Conservation (phyloP, 2,888 invertebrate genomes). For the Mesorhabditis sp. region DNA sequence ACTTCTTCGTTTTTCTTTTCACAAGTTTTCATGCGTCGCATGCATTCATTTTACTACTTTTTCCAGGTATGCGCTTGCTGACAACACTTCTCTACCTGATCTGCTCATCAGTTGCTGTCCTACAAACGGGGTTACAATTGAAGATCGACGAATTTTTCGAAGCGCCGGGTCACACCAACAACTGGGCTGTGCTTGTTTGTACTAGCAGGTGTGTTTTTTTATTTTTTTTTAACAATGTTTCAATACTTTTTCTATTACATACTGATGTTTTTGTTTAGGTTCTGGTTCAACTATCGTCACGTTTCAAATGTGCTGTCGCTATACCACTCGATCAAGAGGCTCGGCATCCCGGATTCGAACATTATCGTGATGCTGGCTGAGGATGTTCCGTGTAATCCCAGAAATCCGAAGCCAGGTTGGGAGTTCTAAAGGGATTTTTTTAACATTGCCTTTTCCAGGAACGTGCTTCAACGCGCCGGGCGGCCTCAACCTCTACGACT, state of each 20-base stretch:
- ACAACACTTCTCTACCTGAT: no score
- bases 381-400: slow-evolving; percentile 97
- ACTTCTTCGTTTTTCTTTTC: no score
- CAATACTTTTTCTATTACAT: slow-evolving; percentile 58
- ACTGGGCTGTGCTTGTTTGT: slow-evolving; percentile 98
- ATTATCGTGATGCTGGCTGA: slow-evolving; percentile 99
- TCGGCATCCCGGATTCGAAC: slow-evolving; percentile 96
- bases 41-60: no score
- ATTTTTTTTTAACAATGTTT: no score
- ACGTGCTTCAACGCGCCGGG: slow-evolving; percentile 96
- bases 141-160: slow-evolving; percentile 42
- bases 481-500: slow-evolving; percentile 96
- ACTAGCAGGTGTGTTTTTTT: slow-evolving; percentile 59
- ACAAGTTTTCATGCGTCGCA: no score
- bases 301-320: slow-evolving; percentile 97
- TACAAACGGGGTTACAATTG: slow-evolving; percentile 42
- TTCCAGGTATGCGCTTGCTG: no score
- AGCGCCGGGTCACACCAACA: slow-evolving; percentile 77
- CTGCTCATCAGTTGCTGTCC: slow-evolving; percentile 8
- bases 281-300: slow-evolving; percentile 99
- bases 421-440: not conserved
- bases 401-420: slow-evolving; percentile 82
- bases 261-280: slow-evolving; percentile 83
- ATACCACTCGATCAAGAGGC: slow-evolving; percentile 90
- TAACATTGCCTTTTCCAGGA: slow-evolving; percentile 63